Conservation (phyloP, 2,888 invertebrate species). For the Polyommatus iphigenia region DNA sequence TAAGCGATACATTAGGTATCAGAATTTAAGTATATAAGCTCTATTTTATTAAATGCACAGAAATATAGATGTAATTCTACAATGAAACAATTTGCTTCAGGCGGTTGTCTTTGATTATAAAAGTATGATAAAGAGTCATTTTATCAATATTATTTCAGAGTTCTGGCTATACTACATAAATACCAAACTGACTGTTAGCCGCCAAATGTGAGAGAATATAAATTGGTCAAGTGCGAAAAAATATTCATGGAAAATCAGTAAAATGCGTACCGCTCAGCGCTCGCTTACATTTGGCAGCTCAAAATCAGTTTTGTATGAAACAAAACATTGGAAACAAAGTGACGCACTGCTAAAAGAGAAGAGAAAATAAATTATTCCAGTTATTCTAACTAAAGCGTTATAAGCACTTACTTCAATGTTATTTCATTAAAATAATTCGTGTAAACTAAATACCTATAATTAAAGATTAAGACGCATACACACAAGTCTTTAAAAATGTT, state of each 20-base stretch:
- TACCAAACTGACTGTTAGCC: no score
- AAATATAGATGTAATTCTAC: background rate
- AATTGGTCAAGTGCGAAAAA: no score
- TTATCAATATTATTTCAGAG: background rate
- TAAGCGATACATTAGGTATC: background rate
- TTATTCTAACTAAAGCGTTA: slow-evolving; percentile 19
- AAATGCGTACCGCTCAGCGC: no score
- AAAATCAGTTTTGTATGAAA: no score
- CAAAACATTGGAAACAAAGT: background rate
- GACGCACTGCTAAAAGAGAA: background rate
- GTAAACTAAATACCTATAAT: slow-evolving; percentile 18
- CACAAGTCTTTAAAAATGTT: slow-evolving; percentile 16
- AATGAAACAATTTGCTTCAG: background rate
- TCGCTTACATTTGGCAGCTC: no score
- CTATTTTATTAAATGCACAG: background rate
- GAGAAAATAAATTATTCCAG: slow-evolving; percentile 8
- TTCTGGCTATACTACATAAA: background rate
- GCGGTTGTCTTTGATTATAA: background rate
- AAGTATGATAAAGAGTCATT: no score
- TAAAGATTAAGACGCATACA: slow-evolving; percentile 21
- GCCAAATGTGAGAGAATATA: no score
- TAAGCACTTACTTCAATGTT: slow-evolving; percentile 24
- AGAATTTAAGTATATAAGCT: background rate
- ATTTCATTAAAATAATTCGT: slow-evolving; percentile 28
- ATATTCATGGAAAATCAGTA: no score